Base-by-base conservation (phyloP, 2,797 vertebrate genomes). In the Triplophysa yarkandensis region DNA sequence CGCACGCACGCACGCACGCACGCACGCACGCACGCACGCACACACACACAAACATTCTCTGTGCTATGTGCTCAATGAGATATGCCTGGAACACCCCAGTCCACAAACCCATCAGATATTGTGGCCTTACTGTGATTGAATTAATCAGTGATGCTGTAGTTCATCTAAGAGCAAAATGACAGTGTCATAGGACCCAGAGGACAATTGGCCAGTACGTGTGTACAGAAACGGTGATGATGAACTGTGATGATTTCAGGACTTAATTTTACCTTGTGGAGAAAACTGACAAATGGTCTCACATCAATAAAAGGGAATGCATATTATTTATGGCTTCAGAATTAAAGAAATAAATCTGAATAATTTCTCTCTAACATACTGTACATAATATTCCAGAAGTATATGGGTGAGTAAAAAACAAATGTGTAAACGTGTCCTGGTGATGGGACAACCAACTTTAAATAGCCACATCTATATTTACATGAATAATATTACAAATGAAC, bases 1-100 rank as follows among this genome's bases (percentile, higher is more conserved):
- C 71, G n/a, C n/a, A n/a, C n/a, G n/a, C n/a, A n/a, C n/a, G n/a
- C n/a, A n/a, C n/a, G 50, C 65, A 54, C 3, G 9, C 41, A 30
- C 50, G 23, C 48, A 13, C 46, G 25, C 39, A n/a, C 9, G 46
- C 34, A 28, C 41, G 30, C 62, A 52, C 68, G 43, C 25, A 19
- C 17, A 58, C 61, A n/a, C 67, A 75, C 71, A n/a, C n/a, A n/a
- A n/a, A n/a, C n/a, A n/a, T n/a, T n/a, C n/a, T n/a, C n/a, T n/a
- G n/a, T n/a, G n/a, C n/a, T n/a, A n/a, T n/a, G n/a, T 48, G 48
- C 52, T 71, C 77, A 75, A 50, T 57, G 65, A 70, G 66, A 74
- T 78, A 74, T 17, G n/a, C 34, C 70, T 58, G 44, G 60, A n/a
- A 60, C 30, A 52, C 61, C 46, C 25, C 48, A 52, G 52, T 39